These are phyloP conservation scores for Artemisiospiza belli DNA, from an alignment of 2,113 vertebrate species.

Conservation along the genomic window DNA sequence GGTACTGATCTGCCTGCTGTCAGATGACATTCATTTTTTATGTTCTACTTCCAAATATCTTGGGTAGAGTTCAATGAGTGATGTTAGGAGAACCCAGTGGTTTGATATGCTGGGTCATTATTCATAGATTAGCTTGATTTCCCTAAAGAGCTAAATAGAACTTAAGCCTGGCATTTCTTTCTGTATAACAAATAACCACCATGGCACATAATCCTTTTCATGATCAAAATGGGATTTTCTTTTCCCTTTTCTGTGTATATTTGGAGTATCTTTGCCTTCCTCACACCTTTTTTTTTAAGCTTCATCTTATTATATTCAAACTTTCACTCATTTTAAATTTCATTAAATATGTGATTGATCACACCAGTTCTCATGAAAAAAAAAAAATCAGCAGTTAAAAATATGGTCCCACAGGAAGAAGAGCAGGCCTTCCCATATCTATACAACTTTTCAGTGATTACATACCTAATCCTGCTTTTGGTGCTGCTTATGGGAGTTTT, in stretches of 20 bases:
- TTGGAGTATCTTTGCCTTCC: not conserved
- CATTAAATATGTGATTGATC: not conserved
- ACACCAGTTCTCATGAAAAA: not conserved
- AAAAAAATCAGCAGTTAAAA: not conserved
- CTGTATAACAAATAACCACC: not conserved
- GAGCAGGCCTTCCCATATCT: not conserved
- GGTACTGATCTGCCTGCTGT: conserved; percentile 25
- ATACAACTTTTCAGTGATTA: not conserved
- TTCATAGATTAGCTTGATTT: not conserved
- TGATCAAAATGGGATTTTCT: not conserved
- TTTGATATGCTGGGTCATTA: not conserved
- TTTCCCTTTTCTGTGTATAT: not conserved
- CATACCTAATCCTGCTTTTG: not conserved
- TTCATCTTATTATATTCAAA: not conserved
- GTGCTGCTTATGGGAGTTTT: not conserved
- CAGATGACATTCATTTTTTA: conserved; percentile 60
- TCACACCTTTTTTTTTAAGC: not conserved
- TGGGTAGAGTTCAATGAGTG: not conserved
- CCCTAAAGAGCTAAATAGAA: not conserved
- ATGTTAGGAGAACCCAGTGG: not conserved
- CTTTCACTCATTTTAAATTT: not conserved
- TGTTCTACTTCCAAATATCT: conserved; percentile 36
- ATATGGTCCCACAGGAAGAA: not conserved
- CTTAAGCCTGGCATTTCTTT: not conserved
- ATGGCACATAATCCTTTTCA: not conserved